Evolutionary conservation across 2,797 vertebrate genomes (phyloP), one percentile per base, ranked within the genome.

Genomic region (Danio jaintianensis): DNA sequence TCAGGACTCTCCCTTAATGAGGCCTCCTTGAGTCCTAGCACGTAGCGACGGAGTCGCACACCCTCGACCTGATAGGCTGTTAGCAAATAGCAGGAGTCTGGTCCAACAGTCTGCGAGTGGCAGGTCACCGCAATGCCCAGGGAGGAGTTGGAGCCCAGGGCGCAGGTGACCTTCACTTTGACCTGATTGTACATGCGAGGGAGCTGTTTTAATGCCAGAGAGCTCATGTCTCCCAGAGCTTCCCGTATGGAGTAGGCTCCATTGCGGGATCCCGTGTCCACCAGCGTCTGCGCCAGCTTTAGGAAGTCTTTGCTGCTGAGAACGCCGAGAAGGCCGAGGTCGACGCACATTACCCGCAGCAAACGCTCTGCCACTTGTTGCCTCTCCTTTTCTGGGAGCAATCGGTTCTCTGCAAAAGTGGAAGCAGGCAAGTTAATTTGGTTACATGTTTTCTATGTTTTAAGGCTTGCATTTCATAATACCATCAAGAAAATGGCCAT

Each of bases 101-200:
- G 92, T 20, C 98, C 97, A 0, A 96, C 87, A 0, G 95, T 95
- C 91, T 98, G 97, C 0, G 97, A 96, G 92, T 99, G 98, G 88
- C 98, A 99, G 38, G 97, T 98, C 72, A 99, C 96, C 0, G 97
- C 97, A 0, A 99, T 99, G 81, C 98, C 98, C 0, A 97, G 92
- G 16, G 97, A 97, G 1, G 96, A 93, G 0, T 98, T 98, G 89
- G 97, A 97, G 82, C 98, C 98, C 9, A 99, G 92, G 16, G 98
- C 97, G 0, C 98, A 99, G 0, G 98, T 99, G 86, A 99, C 97
- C 83, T 99, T 99, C 71, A 99, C 98, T 89, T 99, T 99, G 85
- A 98, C 97, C 89, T 99, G 98, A 94, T 99, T 99, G 93, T 99
- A 99, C 96, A 98, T 98, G 84, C 97, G 96, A 0, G 97, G 97